Evolutionary conservation across 2,113 vertebrate genomes (phyloP).

Genomic region (Carassius carassius): DNA sequence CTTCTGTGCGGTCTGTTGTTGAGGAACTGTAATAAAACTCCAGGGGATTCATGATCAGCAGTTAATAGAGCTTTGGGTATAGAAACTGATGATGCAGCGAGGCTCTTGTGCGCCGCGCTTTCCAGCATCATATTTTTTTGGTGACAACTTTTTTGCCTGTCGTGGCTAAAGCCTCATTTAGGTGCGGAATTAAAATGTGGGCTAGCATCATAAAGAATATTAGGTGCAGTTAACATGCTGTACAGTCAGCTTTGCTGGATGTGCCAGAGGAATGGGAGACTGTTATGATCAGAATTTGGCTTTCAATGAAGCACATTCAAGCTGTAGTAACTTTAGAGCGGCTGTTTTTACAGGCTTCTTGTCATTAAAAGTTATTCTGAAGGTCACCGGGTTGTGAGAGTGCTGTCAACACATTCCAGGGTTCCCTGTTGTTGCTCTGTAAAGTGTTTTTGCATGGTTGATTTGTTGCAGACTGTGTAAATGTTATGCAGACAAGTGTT

Average conservation of each 20-base stretch:
- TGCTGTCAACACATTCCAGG: constrained; percentile 21
- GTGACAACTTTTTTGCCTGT: constrained; percentile 18
- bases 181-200: constrained; percentile 20
- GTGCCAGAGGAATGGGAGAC: constrained; percentile 9
- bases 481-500: neutral
- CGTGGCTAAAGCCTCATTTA: constrained; percentile 35
- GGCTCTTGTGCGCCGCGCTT: constrained; percentile 11
- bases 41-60: constrained; percentile 12
- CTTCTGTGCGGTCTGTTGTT: constrained; percentile 35
- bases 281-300: constrained; percentile 39
- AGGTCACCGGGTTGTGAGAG: constrained; percentile 31
- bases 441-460: neutral
- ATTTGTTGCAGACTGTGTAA: constrained; percentile 25
- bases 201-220: constrained; percentile 32
- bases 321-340: constrained; percentile 41
- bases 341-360: constrained; percentile 38
- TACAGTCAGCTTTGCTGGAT: constrained; percentile 19
- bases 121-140: constrained; percentile 23
- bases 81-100: constrained; percentile 53
- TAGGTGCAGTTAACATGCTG: constrained; percentile 35
- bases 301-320: neutral
- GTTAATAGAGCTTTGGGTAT: constrained; percentile 31
- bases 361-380: constrained; percentile 40
- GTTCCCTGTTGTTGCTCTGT: neutral
- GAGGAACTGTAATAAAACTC: constrained; percentile 11